These are phyloP conservation scores for Poeciliopsis retropinna DNA, from an alignment of 2,113 vertebrate genomes.

Conservation along the genomic window DNA sequence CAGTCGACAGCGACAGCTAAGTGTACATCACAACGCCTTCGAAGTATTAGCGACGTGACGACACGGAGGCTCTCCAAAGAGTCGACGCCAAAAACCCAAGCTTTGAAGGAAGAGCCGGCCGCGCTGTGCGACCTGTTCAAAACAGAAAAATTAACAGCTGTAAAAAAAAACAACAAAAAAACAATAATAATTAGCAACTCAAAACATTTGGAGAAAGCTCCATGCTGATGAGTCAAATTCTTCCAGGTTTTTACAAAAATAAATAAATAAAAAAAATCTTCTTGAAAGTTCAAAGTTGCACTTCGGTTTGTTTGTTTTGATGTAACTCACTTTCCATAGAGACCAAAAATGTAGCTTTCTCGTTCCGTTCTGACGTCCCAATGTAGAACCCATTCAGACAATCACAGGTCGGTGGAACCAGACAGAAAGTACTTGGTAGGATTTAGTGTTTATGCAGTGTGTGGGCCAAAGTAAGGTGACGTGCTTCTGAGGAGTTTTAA, in stretches of 20 bases:
- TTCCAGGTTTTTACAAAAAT: not conserved
- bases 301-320: too few relatives aligned
- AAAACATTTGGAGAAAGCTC: not conserved
- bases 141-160: not conserved
- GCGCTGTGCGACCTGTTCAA: not conserved
- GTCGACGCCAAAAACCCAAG: conserved; percentile 1
- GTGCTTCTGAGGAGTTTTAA: too few relatives aligned
- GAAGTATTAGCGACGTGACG: not conserved
- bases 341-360: too few relatives aligned
- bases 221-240: not conserved
- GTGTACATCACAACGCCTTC: conserved; percentile 3
- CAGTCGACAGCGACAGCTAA: conserved; percentile 18
- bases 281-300: too few relatives aligned
- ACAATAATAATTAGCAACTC: too few relatives aligned
- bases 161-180: not conserved
- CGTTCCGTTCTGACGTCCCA: too few relatives aligned
- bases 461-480: too few relatives aligned
- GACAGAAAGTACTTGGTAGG: too few relatives aligned
- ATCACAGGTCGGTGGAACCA: too few relatives aligned
- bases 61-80: not conserved
- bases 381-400: too few relatives aligned
- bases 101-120: not conserved
- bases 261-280: not conserved
- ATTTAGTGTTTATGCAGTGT: too few relatives aligned
- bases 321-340: too few relatives aligned